Conservation (phyloP, 2,888 invertebrate genomes). For the Neoascia interrupta region DNA sequence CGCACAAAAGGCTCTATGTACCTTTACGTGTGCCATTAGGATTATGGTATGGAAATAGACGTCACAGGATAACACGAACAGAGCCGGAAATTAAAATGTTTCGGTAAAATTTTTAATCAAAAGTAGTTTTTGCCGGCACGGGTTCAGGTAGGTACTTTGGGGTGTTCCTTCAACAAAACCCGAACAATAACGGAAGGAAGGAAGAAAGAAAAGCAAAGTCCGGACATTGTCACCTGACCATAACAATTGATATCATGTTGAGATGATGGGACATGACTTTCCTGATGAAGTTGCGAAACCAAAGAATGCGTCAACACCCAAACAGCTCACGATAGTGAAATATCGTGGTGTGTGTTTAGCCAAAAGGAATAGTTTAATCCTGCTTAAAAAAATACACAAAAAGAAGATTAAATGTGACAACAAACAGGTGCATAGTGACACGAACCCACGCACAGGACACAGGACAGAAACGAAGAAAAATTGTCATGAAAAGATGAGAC, state of each 20-base stretch:
- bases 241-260: conserved; percentile 58
- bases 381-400: conserved; percentile 47
- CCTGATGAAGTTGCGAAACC: conserved; percentile 22
- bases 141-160: neutral
- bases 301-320: conserved; percentile 5
- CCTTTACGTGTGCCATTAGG: too few species aligned
- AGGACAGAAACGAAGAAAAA: conserved; percentile 1
- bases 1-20: conserved; percentile 7
- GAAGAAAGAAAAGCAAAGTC: conserved; percentile 7
- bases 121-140: conserved; percentile 16
- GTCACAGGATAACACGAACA: conserved; percentile 31
- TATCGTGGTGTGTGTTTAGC: neutral
- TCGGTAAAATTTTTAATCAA: conserved; percentile 29
- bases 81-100: conserved; percentile 55
- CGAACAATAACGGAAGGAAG: conserved; percentile 28
- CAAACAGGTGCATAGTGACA: conserved; percentile 62
- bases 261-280: conserved; percentile 48
- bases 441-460: conserved; percentile 14
- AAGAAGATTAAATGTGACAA: conserved; percentile 57
- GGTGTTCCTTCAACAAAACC: neutral
- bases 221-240: conserved; percentile 24
- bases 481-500: conserved; percentile 23
- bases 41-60: conserved; percentile 2
- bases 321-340: neutral
- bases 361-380: conserved; percentile 30